phyloP scores from a whole-genome alignment of 2,888 invertebrate genomes.

The Synanthedon vespiformis region DNA sequence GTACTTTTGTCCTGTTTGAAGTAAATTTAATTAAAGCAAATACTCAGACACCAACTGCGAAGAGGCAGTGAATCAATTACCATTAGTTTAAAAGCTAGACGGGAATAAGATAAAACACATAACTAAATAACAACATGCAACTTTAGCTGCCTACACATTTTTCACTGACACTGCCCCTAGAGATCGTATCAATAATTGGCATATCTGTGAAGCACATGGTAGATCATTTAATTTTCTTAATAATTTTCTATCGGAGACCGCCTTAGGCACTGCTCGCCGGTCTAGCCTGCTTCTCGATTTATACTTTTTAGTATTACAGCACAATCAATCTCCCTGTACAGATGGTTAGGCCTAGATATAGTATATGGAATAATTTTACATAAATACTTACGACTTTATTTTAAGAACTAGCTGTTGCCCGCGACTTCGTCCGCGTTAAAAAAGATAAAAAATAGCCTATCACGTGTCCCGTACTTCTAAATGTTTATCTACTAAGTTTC shows the following conservation, averaged over 20 bases:
- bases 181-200: constrained; percentile 68
- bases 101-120: constrained; percentile 38
- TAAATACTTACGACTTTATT: too few species aligned
- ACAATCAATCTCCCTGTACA: constrained; percentile 57
- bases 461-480: too few species aligned
- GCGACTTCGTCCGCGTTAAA: too few species aligned
- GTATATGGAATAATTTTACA: constrained; percentile 3
- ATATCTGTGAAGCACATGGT: constrained; percentile 58
- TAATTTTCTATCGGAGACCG: constrained; percentile 63
- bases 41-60: constrained; percentile 10
- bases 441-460: too few species aligned
- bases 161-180: constrained; percentile 32
- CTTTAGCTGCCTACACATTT: constrained; percentile 53
- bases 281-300: constrained; percentile 43
- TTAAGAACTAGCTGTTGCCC: too few species aligned
- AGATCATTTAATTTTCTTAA: constrained; percentile 70
- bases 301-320: constrained; percentile 51
- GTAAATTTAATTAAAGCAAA: too few species aligned
- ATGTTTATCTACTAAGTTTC: too few species aligned
- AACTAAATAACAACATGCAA: constrained; percentile 36
- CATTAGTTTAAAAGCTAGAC: constrained; percentile 34
- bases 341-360: constrained; percentile 26
- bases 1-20: too few species aligned
- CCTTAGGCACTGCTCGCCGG: constrained; percentile 40
- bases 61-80: constrained; percentile 51